A percentile compares a stretch with the other conserved stretches of the same genome.
Evolutionary conservation across 2,888 invertebrate genomes (phyloP).

Genomic region (Neoaliturus tenellus): DNA sequence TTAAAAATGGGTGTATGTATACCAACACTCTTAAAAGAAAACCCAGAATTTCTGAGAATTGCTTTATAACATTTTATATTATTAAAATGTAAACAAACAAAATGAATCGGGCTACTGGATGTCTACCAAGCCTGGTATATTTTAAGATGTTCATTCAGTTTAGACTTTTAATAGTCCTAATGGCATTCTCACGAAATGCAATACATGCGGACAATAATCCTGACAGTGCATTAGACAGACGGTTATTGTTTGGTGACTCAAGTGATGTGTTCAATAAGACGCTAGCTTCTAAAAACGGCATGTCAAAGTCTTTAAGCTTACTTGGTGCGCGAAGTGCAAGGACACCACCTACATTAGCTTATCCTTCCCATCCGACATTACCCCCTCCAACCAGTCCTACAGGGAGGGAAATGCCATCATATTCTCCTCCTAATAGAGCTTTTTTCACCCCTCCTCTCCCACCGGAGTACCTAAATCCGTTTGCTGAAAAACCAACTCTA

Average conservation of each 20-base stretch:
- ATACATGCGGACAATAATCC: conserved; percentile 52
- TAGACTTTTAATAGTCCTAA: conserved; percentile 39
- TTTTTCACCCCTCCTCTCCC: conserved; percentile 91
- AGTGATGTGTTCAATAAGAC: conserved; percentile 67
- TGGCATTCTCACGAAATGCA: conserved; percentile 47
- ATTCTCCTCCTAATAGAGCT: conserved; percentile 85
- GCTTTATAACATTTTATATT: background rate
- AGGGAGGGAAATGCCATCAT: conserved; percentile 77
- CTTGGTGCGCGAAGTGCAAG: conserved; percentile 73
- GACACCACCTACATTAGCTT: conserved; percentile 76
- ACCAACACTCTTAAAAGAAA: background rate
- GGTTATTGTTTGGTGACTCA: conserved; percentile 63
- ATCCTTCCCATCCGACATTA: conserved; percentile 78
- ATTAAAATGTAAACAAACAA: conserved; percentile 39
- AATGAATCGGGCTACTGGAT: conserved; percentile 29
- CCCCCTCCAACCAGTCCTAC: conserved; percentile 64
- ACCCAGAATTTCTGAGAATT: background rate
- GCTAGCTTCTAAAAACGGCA: conserved; percentile 65
- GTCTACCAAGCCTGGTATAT: conserved; percentile 33
- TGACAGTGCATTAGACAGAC: conserved; percentile 62
- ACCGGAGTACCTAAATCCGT: conserved; percentile 89
- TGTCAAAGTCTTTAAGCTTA: conserved; percentile 60
- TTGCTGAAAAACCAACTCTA: conserved; percentile 92
- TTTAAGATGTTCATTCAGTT: conserved; percentile 36
- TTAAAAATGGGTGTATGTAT: background rate